Base-by-base conservation (phyloP, 2,888 invertebrate species). In the Lasioglossum leucozonium region DNA sequence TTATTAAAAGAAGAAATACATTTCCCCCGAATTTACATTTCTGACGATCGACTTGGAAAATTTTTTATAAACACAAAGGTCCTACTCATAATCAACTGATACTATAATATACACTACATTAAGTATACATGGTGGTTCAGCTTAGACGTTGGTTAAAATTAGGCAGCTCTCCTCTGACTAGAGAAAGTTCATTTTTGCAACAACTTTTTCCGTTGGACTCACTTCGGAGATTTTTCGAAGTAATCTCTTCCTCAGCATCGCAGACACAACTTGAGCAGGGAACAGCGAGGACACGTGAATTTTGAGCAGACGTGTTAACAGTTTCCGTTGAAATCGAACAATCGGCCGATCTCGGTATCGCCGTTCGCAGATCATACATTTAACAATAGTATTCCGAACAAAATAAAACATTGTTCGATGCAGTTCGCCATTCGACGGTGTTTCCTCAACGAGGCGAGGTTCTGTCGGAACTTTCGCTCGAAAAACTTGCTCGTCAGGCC, bases 401-500 rank as follows among this genome's bases (percentile, higher is more conserved):
- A 30, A 65, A 65, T 65, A 13, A 30, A 30, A 30, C 30, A 65
- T 34, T 34, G 37, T 67, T 10, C 62, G 62, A 79, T 34, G 72
- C 44, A 72, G 51, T 55, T 11, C 22, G 42, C 44, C 72, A 58
- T 47, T 47, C 72, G 44, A 72, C 72, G 62, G 34, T 62, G 72
- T 79, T 72, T 79, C 62, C 58, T 72, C 78, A 58, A 34, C 51
- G 44, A 62, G 72, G 72, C 72, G 62, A 55, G 26, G 44, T 37
- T n/a, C 72, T 8, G 44, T 42, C 71, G 76, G n/a, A 81, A 81
- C 62, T 77, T 72, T 72, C 72, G n/a, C 72, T 51, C 58, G 72
- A 77, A 77, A 81, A 81, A 81, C 72, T 81, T 81, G 76, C 67
- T 34, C 71, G 77, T 62, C 81, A 72, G 47, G 77, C 77, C 77